Evolutionary conservation across 2,888 invertebrate genomes (phyloP), one percentile per base, ranked within the genome.

Genomic region (Drosophila multiciliata): DNA sequence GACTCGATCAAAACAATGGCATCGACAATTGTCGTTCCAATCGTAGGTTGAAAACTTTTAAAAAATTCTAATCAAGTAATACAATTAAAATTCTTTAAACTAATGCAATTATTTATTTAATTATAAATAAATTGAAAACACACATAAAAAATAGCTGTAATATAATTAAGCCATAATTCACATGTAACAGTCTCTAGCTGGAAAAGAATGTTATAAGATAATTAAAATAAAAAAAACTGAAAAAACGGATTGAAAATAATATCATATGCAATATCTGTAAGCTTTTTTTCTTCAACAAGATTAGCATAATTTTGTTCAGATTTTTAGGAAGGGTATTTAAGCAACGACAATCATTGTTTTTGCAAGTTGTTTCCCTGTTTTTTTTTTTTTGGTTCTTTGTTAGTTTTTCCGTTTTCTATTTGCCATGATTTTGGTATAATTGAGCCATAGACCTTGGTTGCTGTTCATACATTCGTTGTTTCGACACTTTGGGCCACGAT

Each of bases 391-490:
- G 7, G 12, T 45, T 3, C 12, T 15, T 23, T 17, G 38, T 40
- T 35, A n/a, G 40, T 23, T 45, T 15, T 8, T 45, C 15, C 2
- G 45, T 45, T 64, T 42, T 38, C 45, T 54, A 29, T 71, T 73
- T 54, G 60, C 36, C 66, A 78, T 64, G 73, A 73, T 73, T 67
- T 58, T 73, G 78, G 67, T 76, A 73, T 76, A 76, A 73, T 76
- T 76, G 74, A 76, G 78, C 73, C 50, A 61, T 62, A 67, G 73
- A 73, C 76, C 76, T 76, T 76, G 78, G 64, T 57, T 66, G 49
- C 54, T 52, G 60, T 76, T 71, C n/a, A 40, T 40, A 11, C 55
- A 32, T 49, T 71, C 52, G 66, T 77, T 71, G 62, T 66, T 63
- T 60, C 78, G 42, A 78, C 74, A 76, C 70, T 61, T 58, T 76